Evolutionary conservation across 2,888 invertebrate genomes (phyloP), one percentile per base, ranked within the genome.

Genomic region (Leucophenga maculata): DNA sequence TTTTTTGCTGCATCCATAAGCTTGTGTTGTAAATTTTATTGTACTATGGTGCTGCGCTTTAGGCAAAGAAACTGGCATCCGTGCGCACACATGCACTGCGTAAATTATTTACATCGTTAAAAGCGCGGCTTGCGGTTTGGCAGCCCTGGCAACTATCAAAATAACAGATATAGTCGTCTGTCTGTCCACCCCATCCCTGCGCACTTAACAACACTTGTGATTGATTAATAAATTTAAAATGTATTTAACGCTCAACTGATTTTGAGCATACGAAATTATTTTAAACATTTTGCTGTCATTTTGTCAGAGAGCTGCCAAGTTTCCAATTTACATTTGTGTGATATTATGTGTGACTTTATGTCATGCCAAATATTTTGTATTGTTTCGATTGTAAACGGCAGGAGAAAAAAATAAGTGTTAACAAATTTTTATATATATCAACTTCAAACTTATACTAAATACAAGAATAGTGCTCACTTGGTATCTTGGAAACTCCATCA

Each of bases 271-370:
- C 26, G 1, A 59, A 32, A 59, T 59, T 59, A 59, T 59, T 26
- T 59, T 9, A 16, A 1, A 14, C 26, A 59, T 50, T 2, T 31
- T 32, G 18, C 20, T 44, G 62, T 44, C 46, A 50, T 50, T 50
- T 50, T 16, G 11, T 39, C 11, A 16, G 50, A n/a, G 50, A n/a
- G 50, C 6, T 50, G 50, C 16, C 18, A 18, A 50, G 50, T 64
- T 69, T 64, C 66, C 59, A 11, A 8, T 4, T 64, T 65, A 14
- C 68, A 74, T 44, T 67, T 71, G 16, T 68, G 3, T 76, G 73
- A 8, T 77, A 67, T 44, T 59, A 1, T 46, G 14, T 46, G 46
- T 4, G n/a, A n/a, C 14, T 59, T 59, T 31, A 14, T 46, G 46
- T 2, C 1, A 4, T 2, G 13, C 6, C 6, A 6, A 46, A 46